A percentile compares a stretch with the other conserved stretches of the same genome.
phyloP scores from a whole-genome alignment of 2,888 invertebrate genomes.

The Elegia similella region DNA sequence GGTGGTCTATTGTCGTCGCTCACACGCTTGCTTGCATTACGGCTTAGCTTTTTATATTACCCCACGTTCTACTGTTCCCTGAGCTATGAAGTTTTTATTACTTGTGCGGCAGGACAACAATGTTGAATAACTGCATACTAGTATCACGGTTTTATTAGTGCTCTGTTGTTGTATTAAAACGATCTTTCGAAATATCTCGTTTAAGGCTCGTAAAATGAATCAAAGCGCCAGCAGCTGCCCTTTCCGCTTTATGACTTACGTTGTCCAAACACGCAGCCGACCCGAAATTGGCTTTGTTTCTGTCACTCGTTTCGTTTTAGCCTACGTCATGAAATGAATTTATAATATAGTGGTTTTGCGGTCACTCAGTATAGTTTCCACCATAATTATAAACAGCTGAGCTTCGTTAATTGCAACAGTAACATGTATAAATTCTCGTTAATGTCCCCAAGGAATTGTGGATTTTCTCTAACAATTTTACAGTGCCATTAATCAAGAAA shows the following conservation, averaged over 20 bases:
- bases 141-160: not conserved
- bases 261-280: constrained; percentile 31
- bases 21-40: constrained; percentile 53
- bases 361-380: not conserved
- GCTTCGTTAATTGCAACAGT: constrained; percentile 8
- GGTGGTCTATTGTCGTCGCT: constrained; percentile 47
- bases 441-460: not conserved
- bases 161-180: constrained; percentile 23
- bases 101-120: constrained; percentile 26
- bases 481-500: constrained; percentile 12
- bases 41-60: constrained; percentile 46
- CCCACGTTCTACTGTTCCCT: constrained; percentile 34
- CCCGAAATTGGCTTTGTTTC: constrained; percentile 19
- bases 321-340: not conserved
- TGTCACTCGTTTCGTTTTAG: constrained; percentile 13
- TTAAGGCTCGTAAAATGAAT: constrained; percentile 49
- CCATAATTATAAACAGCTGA: not conserved
- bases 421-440: constrained; percentile 4
- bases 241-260: constrained; percentile 43
- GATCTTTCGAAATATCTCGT: not conserved
- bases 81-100: constrained; percentile 41
- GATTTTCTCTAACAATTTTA: constrained; percentile 11
- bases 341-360: constrained; percentile 7
- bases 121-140: constrained; percentile 20
- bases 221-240: constrained; percentile 40